phyloP scores from a whole-genome alignment of 2,888 invertebrate species.

The Malacosoma neustria region DNA sequence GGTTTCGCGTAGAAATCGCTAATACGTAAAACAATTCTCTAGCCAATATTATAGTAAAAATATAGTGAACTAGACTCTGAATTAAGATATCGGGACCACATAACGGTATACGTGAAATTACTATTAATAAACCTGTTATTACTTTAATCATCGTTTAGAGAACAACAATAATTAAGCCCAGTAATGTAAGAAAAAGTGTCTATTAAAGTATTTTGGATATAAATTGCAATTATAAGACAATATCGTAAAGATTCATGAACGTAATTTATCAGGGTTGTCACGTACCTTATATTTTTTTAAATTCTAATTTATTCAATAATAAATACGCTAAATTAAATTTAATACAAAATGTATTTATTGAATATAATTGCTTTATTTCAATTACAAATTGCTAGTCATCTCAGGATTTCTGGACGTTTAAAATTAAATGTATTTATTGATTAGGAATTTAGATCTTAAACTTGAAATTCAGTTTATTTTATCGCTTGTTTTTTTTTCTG shows the following conservation, averaged over 20 bases:
- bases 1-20: too few relatives aligned
- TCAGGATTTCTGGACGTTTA: too few relatives aligned
- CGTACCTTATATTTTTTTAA: too few relatives aligned
- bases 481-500: too few relatives aligned
- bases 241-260: constrained; percentile 19
- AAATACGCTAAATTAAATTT: not conserved
- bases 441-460: too few relatives aligned
- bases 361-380: too few relatives aligned
- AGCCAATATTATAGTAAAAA: too few relatives aligned
- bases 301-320: not conserved
- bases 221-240: constrained; percentile 35
- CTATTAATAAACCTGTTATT: not conserved
- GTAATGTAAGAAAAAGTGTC: not conserved
- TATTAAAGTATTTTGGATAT: constrained; percentile 14
- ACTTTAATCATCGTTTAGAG: not conserved
- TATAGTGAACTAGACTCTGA: not conserved
- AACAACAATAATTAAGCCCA: not conserved
- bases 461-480: too few relatives aligned
- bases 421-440: too few relatives aligned
- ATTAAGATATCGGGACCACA: constrained; percentile 2
- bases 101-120: not conserved
- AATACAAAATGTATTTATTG: too few relatives aligned
- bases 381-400: too few relatives aligned
- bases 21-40: too few relatives aligned
- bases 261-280: not conserved